These are phyloP conservation scores for Drosophila lacicola DNA, from an alignment of 2,888 invertebrate species.

Conservation along the genomic window DNA sequence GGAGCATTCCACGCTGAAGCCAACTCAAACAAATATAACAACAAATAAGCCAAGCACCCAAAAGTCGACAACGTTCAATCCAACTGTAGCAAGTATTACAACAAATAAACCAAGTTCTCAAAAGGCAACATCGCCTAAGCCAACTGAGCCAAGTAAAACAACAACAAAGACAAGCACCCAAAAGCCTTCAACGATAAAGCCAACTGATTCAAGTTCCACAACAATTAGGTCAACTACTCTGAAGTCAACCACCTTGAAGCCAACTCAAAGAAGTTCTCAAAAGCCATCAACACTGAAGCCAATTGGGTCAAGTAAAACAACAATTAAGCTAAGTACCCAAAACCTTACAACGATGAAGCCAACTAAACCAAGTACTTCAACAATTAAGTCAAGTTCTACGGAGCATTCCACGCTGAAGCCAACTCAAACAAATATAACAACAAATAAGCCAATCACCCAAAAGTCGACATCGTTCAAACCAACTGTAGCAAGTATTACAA, in stretches of 20 bases:
- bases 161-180: not conserved
- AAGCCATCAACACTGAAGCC: too few species aligned
- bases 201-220: too few species aligned
- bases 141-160: not conserved
- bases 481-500: not conserved
- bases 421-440: not conserved
- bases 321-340: not conserved
- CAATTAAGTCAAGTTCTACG: not conserved
- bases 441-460: not conserved
- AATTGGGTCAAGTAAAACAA: not conserved
- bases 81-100: not conserved
- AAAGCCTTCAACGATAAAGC: too few species aligned
- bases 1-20: not conserved
- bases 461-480: not conserved
- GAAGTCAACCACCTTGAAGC: too few species aligned
- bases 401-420: not conserved
- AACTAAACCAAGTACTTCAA: conserved; percentile 5
- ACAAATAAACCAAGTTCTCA: not conserved
- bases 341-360: conserved; percentile 1
- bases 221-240: too few species aligned
- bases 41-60: not conserved
- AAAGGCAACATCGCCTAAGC: not conserved
- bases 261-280: too few species aligned
- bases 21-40: not conserved
- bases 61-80: not conserved